phyloP scores from a whole-genome alignment of 2,797 vertebrate species.

The Characodon lateralis region DNA sequence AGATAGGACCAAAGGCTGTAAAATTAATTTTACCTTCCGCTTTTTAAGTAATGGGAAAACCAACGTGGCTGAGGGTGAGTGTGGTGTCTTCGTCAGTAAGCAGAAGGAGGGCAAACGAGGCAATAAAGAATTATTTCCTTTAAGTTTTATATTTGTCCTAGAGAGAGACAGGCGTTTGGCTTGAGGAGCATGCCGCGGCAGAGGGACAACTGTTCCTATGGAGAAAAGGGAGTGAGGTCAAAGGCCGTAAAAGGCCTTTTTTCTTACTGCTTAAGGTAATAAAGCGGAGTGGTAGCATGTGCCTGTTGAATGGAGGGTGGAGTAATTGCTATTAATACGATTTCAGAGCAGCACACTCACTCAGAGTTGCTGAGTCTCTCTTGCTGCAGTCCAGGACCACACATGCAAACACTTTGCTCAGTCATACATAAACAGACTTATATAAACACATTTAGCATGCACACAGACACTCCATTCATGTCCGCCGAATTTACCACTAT shows the following conservation, averaged over 20 bases:
- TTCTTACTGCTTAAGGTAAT: slow-evolving; percentile 60
- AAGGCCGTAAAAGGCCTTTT: slow-evolving; percentile 67
- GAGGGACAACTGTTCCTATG: slow-evolving; percentile 65
- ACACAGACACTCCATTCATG: slow-evolving; percentile 32
- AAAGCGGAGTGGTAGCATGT: slow-evolving; percentile 66
- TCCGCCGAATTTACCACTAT: slow-evolving; percentile 55
- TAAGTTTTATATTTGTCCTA: slow-evolving; percentile 55
- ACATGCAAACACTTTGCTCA: slow-evolving; percentile 53
- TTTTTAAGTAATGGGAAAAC: slow-evolving; percentile 63
- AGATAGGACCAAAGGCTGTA: slow-evolving; percentile 60
- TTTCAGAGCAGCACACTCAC: slow-evolving; percentile 48
- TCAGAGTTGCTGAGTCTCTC: slow-evolving; percentile 22
- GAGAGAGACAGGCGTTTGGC: slow-evolving; percentile 40
- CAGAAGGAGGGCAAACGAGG: slow-evolving; percentile 54
- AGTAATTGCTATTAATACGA: slow-evolving; percentile 72
- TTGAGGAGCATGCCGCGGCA: slow-evolving; percentile 60
- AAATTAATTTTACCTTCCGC: slow-evolving; percentile 62
- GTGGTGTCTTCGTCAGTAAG: slow-evolving; percentile 58
- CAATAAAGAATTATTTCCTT: slow-evolving; percentile 70
- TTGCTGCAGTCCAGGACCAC: slow-evolving; percentile 60
- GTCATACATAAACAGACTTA: slow-evolving; percentile 64
- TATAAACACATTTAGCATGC: slow-evolving; percentile 60
- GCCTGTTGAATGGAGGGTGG: slow-evolving; percentile 74
- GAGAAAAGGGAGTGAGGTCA: slow-evolving; percentile 67
- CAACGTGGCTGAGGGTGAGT: slow-evolving; percentile 44